Percentiles rank a stretch among this genome's conserved stretches.
These are phyloP conservation scores for Myripristis murdjan DNA, from an alignment of 2,797 vertebrate genomes.

Conservation along the genomic window DNA sequence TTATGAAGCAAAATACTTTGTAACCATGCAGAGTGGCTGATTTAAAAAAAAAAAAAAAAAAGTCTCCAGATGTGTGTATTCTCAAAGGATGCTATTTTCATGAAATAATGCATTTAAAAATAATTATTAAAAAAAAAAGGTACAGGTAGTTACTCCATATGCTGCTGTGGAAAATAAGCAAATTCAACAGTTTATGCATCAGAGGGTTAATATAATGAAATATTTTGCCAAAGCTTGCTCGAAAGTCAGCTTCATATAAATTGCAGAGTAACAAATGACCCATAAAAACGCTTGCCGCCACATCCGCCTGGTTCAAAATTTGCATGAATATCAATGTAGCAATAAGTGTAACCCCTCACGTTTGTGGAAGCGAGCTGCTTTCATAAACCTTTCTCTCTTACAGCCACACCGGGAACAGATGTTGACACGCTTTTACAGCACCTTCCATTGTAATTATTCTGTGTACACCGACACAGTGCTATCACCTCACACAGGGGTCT, in stretches of 20 bases:
- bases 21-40: too few species aligned
- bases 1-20: too few species aligned
- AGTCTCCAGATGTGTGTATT: background rate
- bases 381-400: constrained; percentile 26
- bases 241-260: constrained; percentile 1
- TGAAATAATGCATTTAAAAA: background rate
- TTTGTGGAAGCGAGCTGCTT: constrained; percentile 20
- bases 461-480: constrained; percentile 71
- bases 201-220: background rate
- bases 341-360: constrained; percentile 31
- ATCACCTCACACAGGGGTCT: constrained; percentile 73
- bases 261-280: constrained; percentile 19
- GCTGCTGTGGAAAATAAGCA: background rate
- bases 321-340: constrained; percentile 1
- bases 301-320: background rate
- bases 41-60: constrained; percentile 1
- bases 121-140: too few species aligned
- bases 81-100: background rate
- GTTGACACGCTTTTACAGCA: constrained; percentile 66
- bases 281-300: background rate
- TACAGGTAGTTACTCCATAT: too few species aligned
- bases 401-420: constrained; percentile 66
- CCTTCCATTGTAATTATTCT: constrained; percentile 79
- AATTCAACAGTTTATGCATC: background rate
- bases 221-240: background rate